These are phyloP conservation scores for Pachycephala philippinensis DNA, from an alignment of 2,113 vertebrate genomes.

Conservation along the genomic window DNA sequence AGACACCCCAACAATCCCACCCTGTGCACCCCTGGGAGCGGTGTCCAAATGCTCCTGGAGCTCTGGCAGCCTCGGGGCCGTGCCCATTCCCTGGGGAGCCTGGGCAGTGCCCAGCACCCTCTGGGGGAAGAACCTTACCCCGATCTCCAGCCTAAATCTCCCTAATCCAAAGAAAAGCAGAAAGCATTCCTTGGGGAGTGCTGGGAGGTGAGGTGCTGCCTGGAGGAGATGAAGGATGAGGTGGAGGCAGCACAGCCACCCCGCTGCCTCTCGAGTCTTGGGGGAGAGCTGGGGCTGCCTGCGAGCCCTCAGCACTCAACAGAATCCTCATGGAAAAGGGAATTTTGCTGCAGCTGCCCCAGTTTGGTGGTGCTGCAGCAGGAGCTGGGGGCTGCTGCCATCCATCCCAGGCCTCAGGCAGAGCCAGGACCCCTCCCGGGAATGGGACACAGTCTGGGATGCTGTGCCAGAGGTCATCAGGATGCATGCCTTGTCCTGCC, in stretches of 20 bases:
- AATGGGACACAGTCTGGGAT: fast-evolving
- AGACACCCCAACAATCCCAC: not conserved
- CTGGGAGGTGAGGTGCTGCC: not conserved
- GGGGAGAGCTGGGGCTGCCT: fast-evolving
- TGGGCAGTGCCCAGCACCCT: not conserved
- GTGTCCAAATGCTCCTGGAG: not conserved
- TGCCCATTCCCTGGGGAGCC: not conserved
- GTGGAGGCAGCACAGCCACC: not conserved
- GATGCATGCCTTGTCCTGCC: not conserved
- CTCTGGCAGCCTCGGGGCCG: not conserved
- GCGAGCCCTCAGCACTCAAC: fast-evolving
- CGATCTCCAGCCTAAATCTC: not conserved
- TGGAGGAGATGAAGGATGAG: not conserved
- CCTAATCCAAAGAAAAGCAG: not conserved
- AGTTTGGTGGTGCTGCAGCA: not conserved
- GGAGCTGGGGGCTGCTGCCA: not conserved
- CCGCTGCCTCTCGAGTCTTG: fast-evolving
- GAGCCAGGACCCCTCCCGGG: not conserved
- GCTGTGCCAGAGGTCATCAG: no score
- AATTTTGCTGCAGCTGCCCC: not conserved
- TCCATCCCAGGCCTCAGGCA: not conserved
- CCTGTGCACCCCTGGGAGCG: fast-evolving
- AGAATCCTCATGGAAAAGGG: not conserved
- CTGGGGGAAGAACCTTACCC: no score
- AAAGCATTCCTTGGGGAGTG: not conserved